Conservation (phyloP, 2,113 vertebrate genomes). For the Cepphus grylle region DNA sequence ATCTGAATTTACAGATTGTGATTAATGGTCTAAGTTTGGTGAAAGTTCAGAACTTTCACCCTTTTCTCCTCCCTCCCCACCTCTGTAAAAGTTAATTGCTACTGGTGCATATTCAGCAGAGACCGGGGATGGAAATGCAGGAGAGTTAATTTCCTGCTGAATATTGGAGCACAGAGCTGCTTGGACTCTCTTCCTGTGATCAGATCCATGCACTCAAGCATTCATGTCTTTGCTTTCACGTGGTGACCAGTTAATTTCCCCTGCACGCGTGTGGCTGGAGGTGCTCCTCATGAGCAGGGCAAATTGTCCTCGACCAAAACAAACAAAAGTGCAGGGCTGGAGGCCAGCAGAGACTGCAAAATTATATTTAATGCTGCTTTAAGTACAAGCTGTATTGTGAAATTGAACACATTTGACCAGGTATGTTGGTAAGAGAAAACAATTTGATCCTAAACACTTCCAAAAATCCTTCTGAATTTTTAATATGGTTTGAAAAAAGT, state of each 20-base stretch:
- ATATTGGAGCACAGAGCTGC: background rate
- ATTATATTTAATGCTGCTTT: background rate
- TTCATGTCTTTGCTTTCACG: background rate
- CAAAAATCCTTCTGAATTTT: background rate
- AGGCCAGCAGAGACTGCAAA: background rate
- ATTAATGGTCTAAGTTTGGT: background rate
- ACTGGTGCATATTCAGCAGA: background rate
- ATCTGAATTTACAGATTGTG: background rate
- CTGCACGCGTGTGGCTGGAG: background rate
- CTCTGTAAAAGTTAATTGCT: slow-evolving; percentile 28
- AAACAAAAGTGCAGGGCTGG: background rate
- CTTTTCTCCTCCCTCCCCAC: background rate
- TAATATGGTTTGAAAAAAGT: background rate
- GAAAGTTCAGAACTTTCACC: background rate
- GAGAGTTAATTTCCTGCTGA: slow-evolving; percentile 41
- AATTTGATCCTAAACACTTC: background rate
- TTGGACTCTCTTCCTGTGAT: background rate
- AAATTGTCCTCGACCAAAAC: background rate
- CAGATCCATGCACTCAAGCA: background rate
- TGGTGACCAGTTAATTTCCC: background rate
- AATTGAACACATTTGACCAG: background rate
- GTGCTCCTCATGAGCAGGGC: background rate
- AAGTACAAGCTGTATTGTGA: background rate
- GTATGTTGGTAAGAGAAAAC: background rate
- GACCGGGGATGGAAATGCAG: background rate